These are phyloP conservation scores for Clupea harengus DNA, from an alignment of 2,113 vertebrate genomes.

Conservation along the genomic window DNA sequence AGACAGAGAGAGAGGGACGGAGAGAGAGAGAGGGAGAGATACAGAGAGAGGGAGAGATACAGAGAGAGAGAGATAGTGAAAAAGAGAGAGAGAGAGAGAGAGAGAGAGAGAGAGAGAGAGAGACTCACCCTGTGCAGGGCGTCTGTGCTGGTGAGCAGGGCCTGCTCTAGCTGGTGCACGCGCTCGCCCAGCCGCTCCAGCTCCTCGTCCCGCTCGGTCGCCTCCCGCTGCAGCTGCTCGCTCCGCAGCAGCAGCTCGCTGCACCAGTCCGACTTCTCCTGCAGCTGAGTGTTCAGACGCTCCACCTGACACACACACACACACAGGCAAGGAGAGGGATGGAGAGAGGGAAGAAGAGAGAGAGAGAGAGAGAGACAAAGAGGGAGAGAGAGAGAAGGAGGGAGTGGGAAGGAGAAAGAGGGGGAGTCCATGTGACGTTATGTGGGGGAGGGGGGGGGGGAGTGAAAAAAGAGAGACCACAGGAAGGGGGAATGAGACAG, in stretches of 20 bases:
- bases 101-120: neutral
- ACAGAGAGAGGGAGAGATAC: neutral
- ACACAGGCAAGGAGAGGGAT: neutral
- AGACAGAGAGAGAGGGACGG: neutral
- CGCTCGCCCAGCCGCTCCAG: constrained; percentile 89
- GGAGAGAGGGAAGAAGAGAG: neutral
- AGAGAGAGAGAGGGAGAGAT: neutral
- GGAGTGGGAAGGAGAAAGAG: neutral
- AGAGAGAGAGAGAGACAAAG: neutral
- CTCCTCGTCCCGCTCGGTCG: constrained; percentile 88
- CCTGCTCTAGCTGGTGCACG: constrained; percentile 88
- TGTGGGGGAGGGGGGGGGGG: constrained; percentile 32
- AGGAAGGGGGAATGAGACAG: neutral
- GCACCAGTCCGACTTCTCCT: constrained; percentile 95
- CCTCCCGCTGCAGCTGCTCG: constrained; percentile 89
- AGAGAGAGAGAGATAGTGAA: neutral
- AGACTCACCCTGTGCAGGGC: constrained; percentile 78
- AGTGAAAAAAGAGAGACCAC: neutral
- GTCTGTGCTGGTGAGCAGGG: constrained; percentile 81
- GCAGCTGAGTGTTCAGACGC: constrained; percentile 84
- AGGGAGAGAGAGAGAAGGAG: neutral
- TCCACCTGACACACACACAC: constrained; percentile 75
- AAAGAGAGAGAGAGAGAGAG: neutral
- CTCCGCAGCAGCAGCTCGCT: constrained; percentile 88
- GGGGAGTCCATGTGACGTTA: neutral